Evolutionary conservation across 1,140 invertebrate species (phyloP), one percentile per base, ranked within the genome.

Genomic region (Eurytemora carolleeae): DNA sequence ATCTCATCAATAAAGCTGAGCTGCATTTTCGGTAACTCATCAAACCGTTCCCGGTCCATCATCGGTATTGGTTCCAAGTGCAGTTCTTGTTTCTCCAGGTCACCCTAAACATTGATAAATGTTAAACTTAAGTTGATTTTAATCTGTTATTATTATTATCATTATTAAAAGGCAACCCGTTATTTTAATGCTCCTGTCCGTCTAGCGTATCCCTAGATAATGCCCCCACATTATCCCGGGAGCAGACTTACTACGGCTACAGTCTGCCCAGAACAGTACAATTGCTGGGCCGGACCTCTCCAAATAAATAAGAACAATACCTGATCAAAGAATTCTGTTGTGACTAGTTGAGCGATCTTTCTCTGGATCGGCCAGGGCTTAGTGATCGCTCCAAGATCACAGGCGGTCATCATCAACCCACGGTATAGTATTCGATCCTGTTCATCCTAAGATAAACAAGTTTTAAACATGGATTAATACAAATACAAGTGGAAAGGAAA

Each of bases 351-450:
- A 1, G 91, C 91, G 2, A 92, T 74, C 58, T 85, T 79, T 67
- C 87, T 84, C 72, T 96, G 91, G 59, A 92, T 82, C 25, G 87
- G 82, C 92, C 92, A 96, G 0, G 91, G 90, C 75, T 96, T 96
- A 20, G 87, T 90, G 65, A 94, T 95, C 63, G 91, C 91, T 55
- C 88, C 87, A 53, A 96, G 77, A 79, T 96, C 91, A 75, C 90
- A 95, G 24, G 90, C 88, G 52, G 91, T 95, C 91, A 96, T 95
- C 72, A 91, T 78, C 88, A 95, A 95, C 1, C 85, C 88, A 44
- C 90, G 76, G 16, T 89, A 72, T 58, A 88, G 72, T 54, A 84
- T 84, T 55, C 85, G 78, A 67, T 89, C 80, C 62, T 85, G 82
- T 63, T 84, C 82, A 63, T 74, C 77, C 52, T 75, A 73, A 85